A percentile compares a stretch with the other conserved stretches of the same genome.
These are phyloP conservation scores for Smittia sp. DNA, from an alignment of 2,888 invertebrate genomes.

Conservation along the genomic window DNA sequence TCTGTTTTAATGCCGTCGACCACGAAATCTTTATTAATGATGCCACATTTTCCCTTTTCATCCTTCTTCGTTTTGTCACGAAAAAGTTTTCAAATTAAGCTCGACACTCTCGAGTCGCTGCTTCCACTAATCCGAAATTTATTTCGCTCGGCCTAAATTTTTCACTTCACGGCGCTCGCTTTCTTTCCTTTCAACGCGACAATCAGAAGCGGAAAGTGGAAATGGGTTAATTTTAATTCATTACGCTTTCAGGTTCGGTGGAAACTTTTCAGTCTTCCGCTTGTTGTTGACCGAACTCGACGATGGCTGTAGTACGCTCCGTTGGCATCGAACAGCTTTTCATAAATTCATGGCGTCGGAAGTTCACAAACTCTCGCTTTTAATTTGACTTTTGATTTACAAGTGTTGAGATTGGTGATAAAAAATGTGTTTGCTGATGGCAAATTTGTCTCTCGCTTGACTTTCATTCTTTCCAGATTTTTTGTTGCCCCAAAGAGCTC, in stretches of 20 bases:
- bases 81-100: neutral
- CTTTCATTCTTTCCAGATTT: neutral
- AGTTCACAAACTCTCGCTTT: slow-evolving; percentile 17
- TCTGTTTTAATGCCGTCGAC: slow-evolving; percentile 24
- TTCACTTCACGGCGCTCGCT: neutral
- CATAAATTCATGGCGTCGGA: slow-evolving; percentile 5
- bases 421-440: neutral
- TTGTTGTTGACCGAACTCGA: neutral
- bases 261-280: neutral
- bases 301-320: slow-evolving; percentile 17
- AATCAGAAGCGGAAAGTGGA: neutral
- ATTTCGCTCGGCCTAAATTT: slow-evolving; percentile 2
- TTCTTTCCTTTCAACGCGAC: neutral
- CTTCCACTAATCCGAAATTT: slow-evolving; percentile 17
- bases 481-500: neutral
- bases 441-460: neutral
- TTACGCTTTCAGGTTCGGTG: neutral
- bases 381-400: slow-evolving; percentile 22
- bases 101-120: neutral
- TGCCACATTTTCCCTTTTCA: slow-evolving; percentile 36
- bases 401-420: neutral
- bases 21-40: slow-evolving; percentile 41
- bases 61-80: slow-evolving; percentile 12
- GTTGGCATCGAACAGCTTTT: slow-evolving; percentile 21
- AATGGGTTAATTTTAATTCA: slow-evolving; percentile 36